phyloP scores from a whole-genome alignment of 2,113 vertebrate genomes.

The Emydura subglobosa region DNA sequence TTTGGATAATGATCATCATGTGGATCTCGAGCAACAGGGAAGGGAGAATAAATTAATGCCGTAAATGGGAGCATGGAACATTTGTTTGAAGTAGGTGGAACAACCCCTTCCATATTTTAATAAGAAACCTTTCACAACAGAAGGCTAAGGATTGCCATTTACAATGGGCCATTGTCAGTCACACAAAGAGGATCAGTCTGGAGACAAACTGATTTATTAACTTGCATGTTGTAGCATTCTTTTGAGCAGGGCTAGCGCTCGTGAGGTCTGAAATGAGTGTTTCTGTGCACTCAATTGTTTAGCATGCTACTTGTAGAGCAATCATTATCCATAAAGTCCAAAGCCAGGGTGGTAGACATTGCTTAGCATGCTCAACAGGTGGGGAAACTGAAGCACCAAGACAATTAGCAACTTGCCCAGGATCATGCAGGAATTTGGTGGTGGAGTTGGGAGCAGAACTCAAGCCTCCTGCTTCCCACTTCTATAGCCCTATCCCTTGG shows the following conservation, averaged over 20 bases:
- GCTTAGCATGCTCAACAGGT: not conserved
- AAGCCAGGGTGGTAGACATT: not conserved
- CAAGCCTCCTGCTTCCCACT: not conserved
- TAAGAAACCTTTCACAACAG: constrained; percentile 70
- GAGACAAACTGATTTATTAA: constrained; percentile 73
- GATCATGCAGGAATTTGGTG: not conserved
- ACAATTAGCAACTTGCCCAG: not conserved
- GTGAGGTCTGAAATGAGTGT: not conserved
- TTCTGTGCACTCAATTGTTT: not conserved
- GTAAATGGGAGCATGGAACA: not conserved
- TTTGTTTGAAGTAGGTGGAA: not conserved
- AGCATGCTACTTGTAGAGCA: not conserved
- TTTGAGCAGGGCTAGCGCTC: not conserved
- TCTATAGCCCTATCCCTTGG: not conserved
- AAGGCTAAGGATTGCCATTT: constrained; percentile 66
- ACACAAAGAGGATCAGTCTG: constrained; percentile 48
- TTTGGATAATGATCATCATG: accelerated
- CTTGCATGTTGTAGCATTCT: not conserved
- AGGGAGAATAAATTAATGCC: constrained; percentile 8
- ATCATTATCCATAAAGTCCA: not conserved
- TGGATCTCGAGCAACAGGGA: constrained; percentile 15
- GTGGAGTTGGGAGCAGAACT: not conserved
- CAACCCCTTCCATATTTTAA: constrained; percentile 67
- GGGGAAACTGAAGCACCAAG: not conserved
- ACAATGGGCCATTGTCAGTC: constrained; percentile 63